These are phyloP conservation scores for Chroicocephalus ridibundus DNA, from an alignment of 2,113 vertebrate genomes.

Conservation along the genomic window DNA sequence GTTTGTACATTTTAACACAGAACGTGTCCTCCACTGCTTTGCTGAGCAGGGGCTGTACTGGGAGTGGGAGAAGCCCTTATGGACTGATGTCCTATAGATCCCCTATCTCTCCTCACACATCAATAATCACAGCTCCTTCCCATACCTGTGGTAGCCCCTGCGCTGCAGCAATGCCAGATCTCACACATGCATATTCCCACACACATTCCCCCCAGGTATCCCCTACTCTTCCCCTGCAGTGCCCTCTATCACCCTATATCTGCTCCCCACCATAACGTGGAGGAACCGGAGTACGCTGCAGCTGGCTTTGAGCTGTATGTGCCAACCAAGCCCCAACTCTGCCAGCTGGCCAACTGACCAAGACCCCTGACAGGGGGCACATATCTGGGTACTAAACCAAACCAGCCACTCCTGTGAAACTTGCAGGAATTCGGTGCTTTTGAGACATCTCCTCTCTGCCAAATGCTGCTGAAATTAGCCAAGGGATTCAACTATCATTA, in stretches of 20 bases:
- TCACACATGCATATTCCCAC: neutral
- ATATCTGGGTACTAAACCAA: neutral
- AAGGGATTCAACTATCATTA: neutral
- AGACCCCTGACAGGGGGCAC: neutral
- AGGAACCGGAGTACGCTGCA: fast-evolving
- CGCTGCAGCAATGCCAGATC: neutral
- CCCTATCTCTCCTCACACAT: neutral
- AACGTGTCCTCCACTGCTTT: neutral
- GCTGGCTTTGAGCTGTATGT: neutral
- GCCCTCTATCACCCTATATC: neutral
- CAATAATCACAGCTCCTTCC: neutral
- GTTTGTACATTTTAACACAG: neutral
- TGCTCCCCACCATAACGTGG: fast-evolving
- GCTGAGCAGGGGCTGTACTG: neutral
- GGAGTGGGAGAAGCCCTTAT: fast-evolving
- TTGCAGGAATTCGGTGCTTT: neutral
- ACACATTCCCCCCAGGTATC: neutral
- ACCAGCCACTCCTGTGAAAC: neutral
- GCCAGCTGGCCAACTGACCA: fast-evolving
- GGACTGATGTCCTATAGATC: neutral
- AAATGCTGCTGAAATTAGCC: neutral
- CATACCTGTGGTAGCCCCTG: fast-evolving
- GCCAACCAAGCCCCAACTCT: neutral
- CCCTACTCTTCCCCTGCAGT: neutral
- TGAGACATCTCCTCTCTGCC: neutral